Evolutionary conservation across 1,140 invertebrate species (phyloP).

Genomic region (Drosophila ironensis): DNA sequence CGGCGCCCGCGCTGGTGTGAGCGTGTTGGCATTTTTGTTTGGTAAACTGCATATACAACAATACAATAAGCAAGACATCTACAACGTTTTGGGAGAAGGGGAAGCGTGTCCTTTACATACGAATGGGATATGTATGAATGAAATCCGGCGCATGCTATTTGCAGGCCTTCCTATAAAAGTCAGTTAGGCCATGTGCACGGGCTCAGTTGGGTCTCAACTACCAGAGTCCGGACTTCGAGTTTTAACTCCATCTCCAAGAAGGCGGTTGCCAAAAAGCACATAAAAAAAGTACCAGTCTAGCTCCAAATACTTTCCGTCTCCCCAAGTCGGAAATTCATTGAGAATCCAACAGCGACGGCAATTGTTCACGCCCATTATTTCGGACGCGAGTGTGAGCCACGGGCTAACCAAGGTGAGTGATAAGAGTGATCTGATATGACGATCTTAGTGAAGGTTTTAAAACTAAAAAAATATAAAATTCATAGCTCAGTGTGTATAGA

Average conservation of each 20-base stretch:
- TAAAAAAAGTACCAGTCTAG: constrained; percentile 18
- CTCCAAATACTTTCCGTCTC: neutral
- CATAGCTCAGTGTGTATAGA: too few relatives aligned
- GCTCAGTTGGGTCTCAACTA: constrained; percentile 75
- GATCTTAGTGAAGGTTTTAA: too few relatives aligned
- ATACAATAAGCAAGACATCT: constrained; percentile 76
- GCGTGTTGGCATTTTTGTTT: constrained; percentile 78
- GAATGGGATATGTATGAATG: constrained; percentile 53
- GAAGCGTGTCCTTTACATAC: constrained; percentile 59
- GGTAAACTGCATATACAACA: constrained; percentile 80
- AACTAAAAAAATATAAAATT: too few relatives aligned
- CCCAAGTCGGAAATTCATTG: constrained; percentile 6
- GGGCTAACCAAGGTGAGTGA: constrained; percentile 51
- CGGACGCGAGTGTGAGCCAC: constrained; percentile 48
- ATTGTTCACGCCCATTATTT: constrained; percentile 16
- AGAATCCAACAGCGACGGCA: constrained; percentile 48
- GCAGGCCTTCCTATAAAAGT: constrained; percentile 75
- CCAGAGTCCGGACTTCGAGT: constrained; percentile 68
- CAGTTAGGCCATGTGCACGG: constrained; percentile 72
- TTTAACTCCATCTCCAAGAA: constrained; percentile 34
- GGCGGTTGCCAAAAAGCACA: constrained; percentile 1
- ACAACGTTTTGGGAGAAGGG: constrained; percentile 4
- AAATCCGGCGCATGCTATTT: constrained; percentile 76
- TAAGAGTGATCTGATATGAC: neutral
- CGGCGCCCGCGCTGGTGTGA: constrained; percentile 33